Evolutionary conservation across 2,113 vertebrate genomes (phyloP), one percentile per base, ranked within the genome.

Genomic region (Myotis yumanensis): DNA sequence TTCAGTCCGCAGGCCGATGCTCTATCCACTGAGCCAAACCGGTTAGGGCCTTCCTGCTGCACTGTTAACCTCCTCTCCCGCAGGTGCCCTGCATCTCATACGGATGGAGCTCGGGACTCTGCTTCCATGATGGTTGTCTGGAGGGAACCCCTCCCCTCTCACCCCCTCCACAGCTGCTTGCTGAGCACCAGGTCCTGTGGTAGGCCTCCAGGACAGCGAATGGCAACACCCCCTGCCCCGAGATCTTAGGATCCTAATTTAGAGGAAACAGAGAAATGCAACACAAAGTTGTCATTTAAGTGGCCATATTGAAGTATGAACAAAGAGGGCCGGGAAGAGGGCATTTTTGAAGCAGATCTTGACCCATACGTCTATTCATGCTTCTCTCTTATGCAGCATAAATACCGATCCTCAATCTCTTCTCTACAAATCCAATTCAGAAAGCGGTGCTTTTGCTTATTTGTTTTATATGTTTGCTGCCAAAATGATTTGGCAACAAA

Each of bases 401-500:
- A 75, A 25, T 46, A 76, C 37, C 3, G 15, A 94, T 15, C 43
- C 23, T 17, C 59, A 35, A 0, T 79, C 76, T 90, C 64, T 90
- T 83, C 37, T 51, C 79, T 76, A 25, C 32, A 76, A n/a, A 46
- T 18, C 37, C 73, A 71, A 89, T 89, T 81, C 83, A 37, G 62
- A 95, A 92, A 75, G n/a, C 57, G 79, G 84, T 86, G 62, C 12
- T 73, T 94, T 46, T 54, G 66, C 54, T 79, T 91, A 46, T 94
- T 91, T 89, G 88, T 85, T 79, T 75, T 54, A 48, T 79, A 10
- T 48, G 37, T 86, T 80, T 72, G 57, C 64, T 94, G 91, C 94
- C 93, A 86, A 96, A 94, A 54, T 51, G 28, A 59, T 48, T 87
- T 92, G 93, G 94, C 85, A 79, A 86, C 40, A 54, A 62, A 96